Evolutionary conservation across 2,888 invertebrate species (phyloP).

Genomic region (Ochlodes sylvanus): DNA sequence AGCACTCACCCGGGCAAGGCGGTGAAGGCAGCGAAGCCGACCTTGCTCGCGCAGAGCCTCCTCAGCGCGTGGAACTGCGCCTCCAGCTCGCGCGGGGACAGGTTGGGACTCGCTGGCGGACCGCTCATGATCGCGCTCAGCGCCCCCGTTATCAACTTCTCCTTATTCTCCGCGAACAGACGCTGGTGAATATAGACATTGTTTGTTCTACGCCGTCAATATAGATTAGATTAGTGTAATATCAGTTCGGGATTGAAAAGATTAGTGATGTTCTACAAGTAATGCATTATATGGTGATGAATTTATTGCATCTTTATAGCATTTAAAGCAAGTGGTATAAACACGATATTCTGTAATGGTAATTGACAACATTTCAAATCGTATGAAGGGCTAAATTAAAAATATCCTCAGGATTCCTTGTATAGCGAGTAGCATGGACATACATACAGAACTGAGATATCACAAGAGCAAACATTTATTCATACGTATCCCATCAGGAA

Average conservation of each 20-base stretch:
- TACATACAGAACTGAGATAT: too few species aligned
- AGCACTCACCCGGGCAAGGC: slow-evolving; percentile 90
- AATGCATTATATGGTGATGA: background rate
- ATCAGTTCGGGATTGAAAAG: background rate
- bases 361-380: background rate
- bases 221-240: background rate
- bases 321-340: background rate
- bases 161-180: slow-evolving; percentile 98
- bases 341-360: background rate
- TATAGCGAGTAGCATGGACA: too few species aligned
- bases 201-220: background rate
- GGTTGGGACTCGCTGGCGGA: slow-evolving; percentile 64
- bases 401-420: too few species aligned
- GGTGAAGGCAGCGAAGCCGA: slow-evolving; percentile 98
- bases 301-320: background rate
- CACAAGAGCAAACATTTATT: too few species aligned
- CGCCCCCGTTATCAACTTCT: slow-evolving; percentile 97
- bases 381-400: too few species aligned
- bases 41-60: slow-evolving; percentile 97
- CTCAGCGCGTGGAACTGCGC: slow-evolving; percentile 98
- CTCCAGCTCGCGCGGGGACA: slow-evolving; percentile 92
- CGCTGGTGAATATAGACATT: slow-evolving; percentile 86
- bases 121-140: slow-evolving; percentile 89
- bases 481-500: too few species aligned
- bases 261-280: slow-evolving; percentile 2